Evolutionary conservation across 1,140 invertebrate genomes (phyloP).

Genomic region (Wiebesia pumilae): DNA sequence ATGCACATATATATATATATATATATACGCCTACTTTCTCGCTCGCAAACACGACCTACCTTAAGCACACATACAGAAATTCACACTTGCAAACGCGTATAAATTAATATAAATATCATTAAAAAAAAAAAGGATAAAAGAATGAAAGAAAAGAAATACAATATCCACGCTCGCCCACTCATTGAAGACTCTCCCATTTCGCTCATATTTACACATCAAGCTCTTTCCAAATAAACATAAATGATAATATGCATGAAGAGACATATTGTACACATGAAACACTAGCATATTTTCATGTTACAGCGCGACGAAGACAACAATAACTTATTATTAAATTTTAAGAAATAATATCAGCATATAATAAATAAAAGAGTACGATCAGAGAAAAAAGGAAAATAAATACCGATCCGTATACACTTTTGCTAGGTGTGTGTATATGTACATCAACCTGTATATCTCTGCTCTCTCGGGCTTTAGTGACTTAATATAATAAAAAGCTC

Average conservation of each 20-base stretch:
- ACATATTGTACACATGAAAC: slow-evolving; percentile 29
- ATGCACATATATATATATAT: no score
- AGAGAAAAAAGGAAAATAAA: slow-evolving; percentile 19
- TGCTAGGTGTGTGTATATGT: slow-evolving; percentile 59
- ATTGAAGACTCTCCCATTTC: not conserved
- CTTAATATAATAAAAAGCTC: slow-evolving; percentile 49
- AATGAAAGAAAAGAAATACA: not conserved
- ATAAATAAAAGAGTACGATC: not conserved
- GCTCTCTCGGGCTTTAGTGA: slow-evolving; percentile 38
- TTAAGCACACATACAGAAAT: slow-evolving; percentile 1
- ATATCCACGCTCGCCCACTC: not conserved
- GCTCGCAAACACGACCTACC: no score
- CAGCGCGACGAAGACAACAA: slow-evolving; percentile 23
- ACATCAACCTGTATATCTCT: slow-evolving; percentile 40
- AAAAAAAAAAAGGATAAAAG: no score
- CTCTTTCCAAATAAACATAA: not conserved
- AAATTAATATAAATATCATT: not conserved
- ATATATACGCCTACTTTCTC: no score
- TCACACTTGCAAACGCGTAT: no score
- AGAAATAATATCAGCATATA: slow-evolving; percentile 19
- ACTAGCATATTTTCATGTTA: slow-evolving; percentile 66
- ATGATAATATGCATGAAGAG: not conserved
- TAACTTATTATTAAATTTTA: slow-evolving; percentile 41
- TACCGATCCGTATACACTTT: slow-evolving; percentile 66
- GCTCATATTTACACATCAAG: slow-evolving; percentile 30